A percentile compares a stretch with the other conserved stretches of the same genome.
phyloP scores from a whole-genome alignment of 2,888 invertebrate genomes.

The Drosophila recens region DNA sequence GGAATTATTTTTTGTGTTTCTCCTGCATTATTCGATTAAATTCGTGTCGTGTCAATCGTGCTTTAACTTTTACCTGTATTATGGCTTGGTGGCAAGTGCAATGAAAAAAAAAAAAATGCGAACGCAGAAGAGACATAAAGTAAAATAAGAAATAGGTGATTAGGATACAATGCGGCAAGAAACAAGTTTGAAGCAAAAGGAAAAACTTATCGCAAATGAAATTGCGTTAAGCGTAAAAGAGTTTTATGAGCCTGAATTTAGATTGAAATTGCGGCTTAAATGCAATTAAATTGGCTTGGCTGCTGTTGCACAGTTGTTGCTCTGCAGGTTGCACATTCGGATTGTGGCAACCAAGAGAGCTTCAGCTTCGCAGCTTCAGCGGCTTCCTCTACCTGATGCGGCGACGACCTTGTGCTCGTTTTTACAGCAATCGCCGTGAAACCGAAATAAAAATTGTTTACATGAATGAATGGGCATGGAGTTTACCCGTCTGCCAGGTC shows the following conservation, averaged over 20 bases:
- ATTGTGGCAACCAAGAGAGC: slow-evolving; percentile 25
- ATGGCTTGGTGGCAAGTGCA: slow-evolving; percentile 43
- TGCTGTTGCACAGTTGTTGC: slow-evolving; percentile 23
- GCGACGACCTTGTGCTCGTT: slow-evolving; percentile 79
- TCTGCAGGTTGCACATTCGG: slow-evolving; percentile 2
- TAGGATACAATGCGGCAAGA: slow-evolving; percentile 66
- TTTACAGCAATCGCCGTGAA: slow-evolving; percentile 57
- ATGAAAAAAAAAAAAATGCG: slow-evolving; percentile 31
- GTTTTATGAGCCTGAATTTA: slow-evolving; percentile 50
- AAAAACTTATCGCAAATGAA: slow-evolving; percentile 61
- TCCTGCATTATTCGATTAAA: no score
- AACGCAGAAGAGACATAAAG: slow-evolving; percentile 27
- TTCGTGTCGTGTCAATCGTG: no score
- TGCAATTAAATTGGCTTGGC: slow-evolving; percentile 60
- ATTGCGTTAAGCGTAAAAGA: slow-evolving; percentile 45
- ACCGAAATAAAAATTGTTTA: slow-evolving; percentile 66
- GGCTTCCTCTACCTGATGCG: slow-evolving; percentile 54
- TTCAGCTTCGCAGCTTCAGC: slow-evolving; percentile 48
- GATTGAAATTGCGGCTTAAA: slow-evolving; percentile 55
- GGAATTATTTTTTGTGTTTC: no score
- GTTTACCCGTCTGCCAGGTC: slow-evolving; percentile 21
- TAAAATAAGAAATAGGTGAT: slow-evolving; percentile 64
- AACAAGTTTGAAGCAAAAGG: slow-evolving; percentile 74
- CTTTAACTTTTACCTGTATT: slow-evolving; percentile 33
- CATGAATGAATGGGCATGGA: slow-evolving; percentile 61